Evolutionary conservation across 2,797 vertebrate species (phyloP), one percentile per base, ranked within the genome.

Genomic region (Okamejei kenojei): DNA sequence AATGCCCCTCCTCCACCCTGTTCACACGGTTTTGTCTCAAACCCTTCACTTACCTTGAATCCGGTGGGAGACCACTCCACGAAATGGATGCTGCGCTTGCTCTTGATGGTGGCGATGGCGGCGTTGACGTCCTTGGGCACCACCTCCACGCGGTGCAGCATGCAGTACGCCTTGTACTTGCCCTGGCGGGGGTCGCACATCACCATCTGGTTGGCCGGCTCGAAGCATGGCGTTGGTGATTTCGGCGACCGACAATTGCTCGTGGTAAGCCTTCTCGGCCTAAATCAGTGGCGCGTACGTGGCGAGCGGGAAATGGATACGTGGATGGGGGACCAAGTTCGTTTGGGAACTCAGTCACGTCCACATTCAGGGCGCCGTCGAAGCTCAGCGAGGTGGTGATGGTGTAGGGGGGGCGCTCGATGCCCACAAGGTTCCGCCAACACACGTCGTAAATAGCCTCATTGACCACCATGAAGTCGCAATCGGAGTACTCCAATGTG

Each of bases 141-240:
- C 54, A 93, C 93, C 13, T 93, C 93, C 10, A 74, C 93, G n/a
- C 93, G 93, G 74, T 93, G 79, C 74, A 93, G 45, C 93, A 79
- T 93, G 74, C 74, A 93, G 74, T 74, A 93, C 8, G 93, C 93
- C 93, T 79, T 93, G 93, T 93, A 93, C 93, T 93, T 93, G 93
- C 93, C 91, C 38, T 74, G 91, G 29, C 91, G 91, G 4, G 92
- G 92, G 73, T 93, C 92, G 15, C 92, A 93, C 21, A 78, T 93
- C 92, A 93, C 35, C 92, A 93, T 93, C 92, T 93, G 92, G 71
- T 77, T 93, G 63, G 92, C 92, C 21, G 92, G 92, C 35, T 93
- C 92, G 13, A 93, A 93, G 73, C 92, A 93, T n/a, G 35, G 92
- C 5, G 73, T 93, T 93, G 92, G 92, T 93, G 73, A 93, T 77